Conservation (phyloP, 2,113 vertebrate genomes). For the Thalassoma bifasciatum region DNA sequence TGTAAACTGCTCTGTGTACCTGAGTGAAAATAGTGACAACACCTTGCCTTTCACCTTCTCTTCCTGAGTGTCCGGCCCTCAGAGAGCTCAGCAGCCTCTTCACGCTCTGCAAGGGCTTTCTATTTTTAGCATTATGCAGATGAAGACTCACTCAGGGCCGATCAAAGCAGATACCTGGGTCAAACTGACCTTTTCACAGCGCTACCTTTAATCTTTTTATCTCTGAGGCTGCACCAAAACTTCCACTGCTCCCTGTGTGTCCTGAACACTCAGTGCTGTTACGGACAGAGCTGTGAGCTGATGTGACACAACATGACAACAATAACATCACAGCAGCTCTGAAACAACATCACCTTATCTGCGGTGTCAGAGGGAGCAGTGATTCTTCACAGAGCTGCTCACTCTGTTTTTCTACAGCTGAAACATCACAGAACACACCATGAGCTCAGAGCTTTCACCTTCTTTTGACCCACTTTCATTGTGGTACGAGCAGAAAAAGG, state of each 20-base stretch:
- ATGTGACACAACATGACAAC: not conserved
- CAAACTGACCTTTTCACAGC: not conserved
- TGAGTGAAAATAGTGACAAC: not conserved
- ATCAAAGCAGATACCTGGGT: not conserved
- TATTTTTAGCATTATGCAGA: constrained; percentile 16
- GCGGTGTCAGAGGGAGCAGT: not conserved
- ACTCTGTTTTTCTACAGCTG: no score
- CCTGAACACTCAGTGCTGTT: not conserved
- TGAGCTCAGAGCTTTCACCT: no score
- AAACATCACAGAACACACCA: no score
- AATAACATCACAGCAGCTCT: not conserved
- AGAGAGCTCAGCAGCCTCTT: not conserved
- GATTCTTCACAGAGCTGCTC: not conserved
- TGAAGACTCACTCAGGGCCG: not conserved
- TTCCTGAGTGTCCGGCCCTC: not conserved
- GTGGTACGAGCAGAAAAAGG: not conserved
- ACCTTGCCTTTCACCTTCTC: not conserved
- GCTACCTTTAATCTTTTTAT: not conserved
- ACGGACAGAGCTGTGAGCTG: not conserved
- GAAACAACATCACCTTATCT: not conserved
- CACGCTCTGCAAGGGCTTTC: not conserved
- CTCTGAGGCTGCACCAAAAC: not conserved
- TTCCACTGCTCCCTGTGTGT: not conserved
- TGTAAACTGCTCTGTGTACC: no score
- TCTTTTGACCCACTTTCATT: not conserved